A percentile compares a stretch with the other conserved stretches of the same genome.
These are phyloP conservation scores for Cotesia chilonis DNA, from an alignment of 1,140 invertebrate genomes.

Conservation along the genomic window DNA sequence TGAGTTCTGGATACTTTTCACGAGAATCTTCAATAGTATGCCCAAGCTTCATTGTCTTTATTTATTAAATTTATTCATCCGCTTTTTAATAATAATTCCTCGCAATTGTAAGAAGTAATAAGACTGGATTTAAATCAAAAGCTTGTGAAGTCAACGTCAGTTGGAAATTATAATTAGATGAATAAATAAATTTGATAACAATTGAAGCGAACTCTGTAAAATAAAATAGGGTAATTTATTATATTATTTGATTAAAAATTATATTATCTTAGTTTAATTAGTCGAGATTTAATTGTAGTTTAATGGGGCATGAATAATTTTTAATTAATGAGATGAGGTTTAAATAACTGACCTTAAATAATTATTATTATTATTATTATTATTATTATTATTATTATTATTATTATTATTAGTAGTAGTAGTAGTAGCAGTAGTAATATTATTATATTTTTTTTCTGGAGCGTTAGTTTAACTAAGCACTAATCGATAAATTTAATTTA, in stretches of 20 bases:
- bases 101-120: too few relatives aligned
- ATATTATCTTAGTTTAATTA: not conserved
- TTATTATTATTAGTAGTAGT: too few relatives aligned
- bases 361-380: too few relatives aligned
- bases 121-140: too few relatives aligned
- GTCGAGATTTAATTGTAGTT: not conserved
- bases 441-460: too few relatives aligned
- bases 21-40: conserved; percentile 48
- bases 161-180: not conserved
- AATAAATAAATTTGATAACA: too few relatives aligned
- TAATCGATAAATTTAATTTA: too few relatives aligned
- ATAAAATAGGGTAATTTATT: not conserved
- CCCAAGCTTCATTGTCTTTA: conserved; percentile 50
- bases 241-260: not conserved
- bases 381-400: too few relatives aligned
- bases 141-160: not conserved
- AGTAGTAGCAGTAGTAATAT: too few relatives aligned
- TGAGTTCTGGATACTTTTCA: conserved; percentile 49
- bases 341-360: not conserved
- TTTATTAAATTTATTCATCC: too few relatives aligned
- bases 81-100: too few relatives aligned
- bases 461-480: too few relatives aligned
- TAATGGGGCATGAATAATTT: not conserved
- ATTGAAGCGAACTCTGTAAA: not conserved
- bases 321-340: not conserved